Evolutionary conservation across 2,113 vertebrate genomes (phyloP).

Genomic region (Micronycteris hirsuta): DNA sequence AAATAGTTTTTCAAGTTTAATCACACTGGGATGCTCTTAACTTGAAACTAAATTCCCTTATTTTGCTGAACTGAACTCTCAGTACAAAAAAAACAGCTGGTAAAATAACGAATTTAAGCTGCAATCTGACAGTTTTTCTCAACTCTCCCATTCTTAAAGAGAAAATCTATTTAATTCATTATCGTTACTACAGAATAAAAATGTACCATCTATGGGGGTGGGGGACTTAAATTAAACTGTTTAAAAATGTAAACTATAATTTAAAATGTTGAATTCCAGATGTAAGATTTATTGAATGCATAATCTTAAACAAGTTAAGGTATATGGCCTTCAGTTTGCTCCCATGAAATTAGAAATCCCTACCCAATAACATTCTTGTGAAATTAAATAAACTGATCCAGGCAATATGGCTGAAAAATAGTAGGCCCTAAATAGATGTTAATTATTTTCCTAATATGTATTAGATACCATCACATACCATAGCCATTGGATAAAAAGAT

Average conservation of each 20-base stretch:
- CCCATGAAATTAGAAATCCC: neutral
- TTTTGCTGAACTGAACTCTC: conserved; percentile 10
- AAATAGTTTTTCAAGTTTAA: conserved; percentile 52
- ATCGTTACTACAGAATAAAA: neutral
- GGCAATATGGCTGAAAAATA: neutral
- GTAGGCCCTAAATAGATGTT: neutral
- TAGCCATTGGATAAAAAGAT: neutral
- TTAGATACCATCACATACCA: neutral
- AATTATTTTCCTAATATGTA: neutral
- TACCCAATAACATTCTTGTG: neutral
- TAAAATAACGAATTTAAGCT: conserved; percentile 16
- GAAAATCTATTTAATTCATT: neutral
- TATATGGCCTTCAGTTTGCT: neutral
- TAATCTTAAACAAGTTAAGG: neutral
- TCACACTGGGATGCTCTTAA: conserved; percentile 29
- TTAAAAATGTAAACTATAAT: neutral
- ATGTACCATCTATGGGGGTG: neutral
- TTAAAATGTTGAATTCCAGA: neutral
- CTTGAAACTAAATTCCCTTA: conserved; percentile 14
- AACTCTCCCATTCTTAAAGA: neutral
- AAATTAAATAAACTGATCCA: neutral
- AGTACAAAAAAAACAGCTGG: neutral
- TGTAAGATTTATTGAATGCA: neutral
- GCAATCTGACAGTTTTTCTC: neutral
- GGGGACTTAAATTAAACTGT: neutral